Conservation (phyloP, 2,797 vertebrate species). For the Capromys pilorides region DNA sequence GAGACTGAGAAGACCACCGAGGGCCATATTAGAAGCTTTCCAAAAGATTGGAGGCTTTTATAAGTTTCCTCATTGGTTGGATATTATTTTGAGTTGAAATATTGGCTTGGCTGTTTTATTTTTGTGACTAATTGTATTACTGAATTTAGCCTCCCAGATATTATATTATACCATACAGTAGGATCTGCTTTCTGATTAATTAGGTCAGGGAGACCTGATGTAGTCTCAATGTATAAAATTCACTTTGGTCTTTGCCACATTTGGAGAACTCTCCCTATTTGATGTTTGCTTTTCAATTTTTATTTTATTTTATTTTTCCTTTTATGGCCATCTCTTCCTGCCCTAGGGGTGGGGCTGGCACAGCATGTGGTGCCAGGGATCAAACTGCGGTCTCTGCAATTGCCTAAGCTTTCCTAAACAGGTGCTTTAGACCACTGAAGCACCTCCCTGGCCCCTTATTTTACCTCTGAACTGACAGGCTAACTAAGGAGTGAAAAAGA, state of each 20-base stretch:
- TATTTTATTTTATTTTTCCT: too few species aligned
- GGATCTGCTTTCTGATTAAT: not conserved
- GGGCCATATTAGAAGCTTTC: not conserved
- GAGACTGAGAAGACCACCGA: rapidly evolving
- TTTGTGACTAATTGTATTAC: not conserved
- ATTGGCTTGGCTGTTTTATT: not conserved
- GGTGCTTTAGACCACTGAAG: too few species aligned
- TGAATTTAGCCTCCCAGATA: not conserved
- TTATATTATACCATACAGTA: not conserved
- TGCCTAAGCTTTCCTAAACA: too few species aligned
- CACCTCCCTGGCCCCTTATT: too few species aligned
- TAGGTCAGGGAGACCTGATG: not conserved
- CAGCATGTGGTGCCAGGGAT: too few species aligned
- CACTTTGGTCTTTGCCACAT: not conserved
- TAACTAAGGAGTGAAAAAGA: too few species aligned
- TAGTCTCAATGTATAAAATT: not conserved
- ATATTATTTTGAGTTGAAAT: not conserved
- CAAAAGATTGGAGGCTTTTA: not conserved
- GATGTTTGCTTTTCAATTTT: too few species aligned
- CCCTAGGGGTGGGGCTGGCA: too few species aligned
- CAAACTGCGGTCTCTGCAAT: too few species aligned
- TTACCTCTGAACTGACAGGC: too few species aligned
- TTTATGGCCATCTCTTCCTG: too few species aligned
- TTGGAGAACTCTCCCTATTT: not conserved
- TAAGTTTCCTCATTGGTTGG: too few species aligned